Percentiles rank a stretch among this genome's conserved stretches.
phyloP scores from a whole-genome alignment of 2,113 vertebrate species.

The Thalassoma bifasciatum region DNA sequence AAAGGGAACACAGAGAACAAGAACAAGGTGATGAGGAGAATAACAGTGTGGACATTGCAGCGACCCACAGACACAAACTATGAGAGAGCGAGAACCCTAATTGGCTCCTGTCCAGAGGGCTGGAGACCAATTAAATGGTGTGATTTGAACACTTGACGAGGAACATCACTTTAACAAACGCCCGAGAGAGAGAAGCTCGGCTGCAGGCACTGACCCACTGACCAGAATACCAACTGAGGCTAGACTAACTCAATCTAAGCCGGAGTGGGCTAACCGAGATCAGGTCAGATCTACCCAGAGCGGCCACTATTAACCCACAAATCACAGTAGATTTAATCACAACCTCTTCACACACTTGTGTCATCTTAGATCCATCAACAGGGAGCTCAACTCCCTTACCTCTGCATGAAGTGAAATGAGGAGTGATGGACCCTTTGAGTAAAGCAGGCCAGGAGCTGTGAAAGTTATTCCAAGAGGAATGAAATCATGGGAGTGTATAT shows the following conservation, averaged over 20 bases:
- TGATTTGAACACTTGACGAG: constrained; percentile 66
- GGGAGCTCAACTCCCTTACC: background rate
- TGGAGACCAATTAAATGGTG: constrained; percentile 66
- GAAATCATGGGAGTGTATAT: too few species aligned
- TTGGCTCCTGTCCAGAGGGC: constrained; percentile 60
- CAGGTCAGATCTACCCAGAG: constrained; percentile 23
- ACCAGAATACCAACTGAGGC: constrained; percentile 59
- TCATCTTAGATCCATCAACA: constrained; percentile 21
- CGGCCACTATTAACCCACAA: constrained; percentile 4
- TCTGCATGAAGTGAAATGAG: background rate
- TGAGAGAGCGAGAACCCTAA: constrained; percentile 39
- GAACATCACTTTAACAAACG: constrained; percentile 62
- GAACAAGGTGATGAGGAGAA: background rate
- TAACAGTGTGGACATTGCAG: constrained; percentile 1
- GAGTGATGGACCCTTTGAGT: background rate
- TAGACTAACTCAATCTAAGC: constrained; percentile 49
- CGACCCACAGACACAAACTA: constrained; percentile 15
- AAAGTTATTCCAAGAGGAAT: too few species aligned
- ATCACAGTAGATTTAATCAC: background rate
- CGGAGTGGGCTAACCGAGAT: constrained; percentile 25
- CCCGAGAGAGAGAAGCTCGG: constrained; percentile 35
- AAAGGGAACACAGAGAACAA: background rate
- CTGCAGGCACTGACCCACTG: constrained; percentile 67
- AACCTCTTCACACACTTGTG: constrained; percentile 18
- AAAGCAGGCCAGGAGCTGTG: background rate